These are phyloP conservation scores for Semnornis frantzii DNA, from an alignment of 2,113 vertebrate species.

Conservation along the genomic window DNA sequence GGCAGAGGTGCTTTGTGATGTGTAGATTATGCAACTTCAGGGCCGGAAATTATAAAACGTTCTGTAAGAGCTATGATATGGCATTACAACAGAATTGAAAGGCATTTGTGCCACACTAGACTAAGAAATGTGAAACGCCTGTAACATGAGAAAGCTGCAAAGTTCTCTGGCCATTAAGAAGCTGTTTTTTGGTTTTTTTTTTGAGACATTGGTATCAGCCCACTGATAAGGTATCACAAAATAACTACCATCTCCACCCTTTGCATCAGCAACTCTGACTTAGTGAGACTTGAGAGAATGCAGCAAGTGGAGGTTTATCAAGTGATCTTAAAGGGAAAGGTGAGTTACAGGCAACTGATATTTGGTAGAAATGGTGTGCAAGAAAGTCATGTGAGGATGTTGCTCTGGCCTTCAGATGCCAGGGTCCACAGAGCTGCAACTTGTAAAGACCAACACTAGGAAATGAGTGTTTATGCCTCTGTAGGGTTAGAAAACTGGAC, in stretches of 20 bases:
- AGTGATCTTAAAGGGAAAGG: conserved; percentile 54
- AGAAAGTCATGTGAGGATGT: not conserved
- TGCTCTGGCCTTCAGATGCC: conserved; percentile 20
- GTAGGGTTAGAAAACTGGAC: conserved; percentile 62
- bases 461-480: conserved; percentile 75
- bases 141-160: conserved; percentile 35
- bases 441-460: conserved; percentile 60
- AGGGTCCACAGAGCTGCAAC: conserved; percentile 23
- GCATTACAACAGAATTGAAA: not conserved
- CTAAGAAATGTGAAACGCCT: not conserved
- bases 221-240: conserved; percentile 58
- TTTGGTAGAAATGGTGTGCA: conserved; percentile 2
- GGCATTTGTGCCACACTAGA: not conserved
- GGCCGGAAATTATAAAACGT: not conserved
- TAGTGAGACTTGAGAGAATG: not conserved
- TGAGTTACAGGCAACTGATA: conserved; percentile 10
- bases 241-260: conserved; percentile 34
- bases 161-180: not conserved
- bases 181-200: not conserved
- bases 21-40: not conserved
- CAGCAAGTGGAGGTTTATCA: conserved; percentile 7
- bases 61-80: not conserved
- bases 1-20: not conserved
- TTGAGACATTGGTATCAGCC: not conserved
- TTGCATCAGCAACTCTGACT: conserved; percentile 1